Percentiles rank a stretch among this genome's conserved stretches.
Conservation (phyloP, 2,797 vertebrate genomes). For the Clarias fuscus region DNA sequence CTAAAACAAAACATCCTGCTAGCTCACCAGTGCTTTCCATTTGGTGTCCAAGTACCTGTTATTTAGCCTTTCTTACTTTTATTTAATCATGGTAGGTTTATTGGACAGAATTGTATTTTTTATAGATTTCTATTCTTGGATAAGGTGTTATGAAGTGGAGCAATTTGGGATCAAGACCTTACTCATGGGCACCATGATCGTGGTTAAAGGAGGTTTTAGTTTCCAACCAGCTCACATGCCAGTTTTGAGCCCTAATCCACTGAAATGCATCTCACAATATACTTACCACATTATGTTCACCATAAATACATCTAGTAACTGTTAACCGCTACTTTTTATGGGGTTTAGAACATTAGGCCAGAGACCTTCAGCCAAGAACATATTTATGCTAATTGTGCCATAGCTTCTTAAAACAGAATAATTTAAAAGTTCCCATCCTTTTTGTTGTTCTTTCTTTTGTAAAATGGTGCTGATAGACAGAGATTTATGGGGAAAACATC, state of each 20-base stretch:
- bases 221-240: neutral
- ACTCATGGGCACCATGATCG: neutral
- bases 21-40: constrained; percentile 42
- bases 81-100: constrained; percentile 45
- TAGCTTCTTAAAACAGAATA: constrained; percentile 27
- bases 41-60: constrained; percentile 47
- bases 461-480: constrained; percentile 15
- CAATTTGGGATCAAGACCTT: constrained; percentile 9
- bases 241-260: neutral
- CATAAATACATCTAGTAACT: constrained; percentile 4
- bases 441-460: neutral
- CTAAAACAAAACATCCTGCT: constrained; percentile 33
- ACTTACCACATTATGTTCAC: constrained; percentile 1
- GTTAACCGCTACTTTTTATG: constrained; percentile 2
- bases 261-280: constrained; percentile 13
- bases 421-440: neutral
- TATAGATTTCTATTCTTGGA: constrained; percentile 17
- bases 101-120: constrained; percentile 35
- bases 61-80: constrained; percentile 44
- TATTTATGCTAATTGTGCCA: constrained; percentile 51
- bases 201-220: constrained; percentile 9
- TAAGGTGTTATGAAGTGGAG: constrained; percentile 24
- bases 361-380: constrained; percentile 17
- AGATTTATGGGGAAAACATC: constrained; percentile 4
- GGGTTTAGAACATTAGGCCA: constrained; percentile 1